phyloP scores from a whole-genome alignment of 1,140 invertebrate species.

The Drosophila pallidifrons region DNA sequence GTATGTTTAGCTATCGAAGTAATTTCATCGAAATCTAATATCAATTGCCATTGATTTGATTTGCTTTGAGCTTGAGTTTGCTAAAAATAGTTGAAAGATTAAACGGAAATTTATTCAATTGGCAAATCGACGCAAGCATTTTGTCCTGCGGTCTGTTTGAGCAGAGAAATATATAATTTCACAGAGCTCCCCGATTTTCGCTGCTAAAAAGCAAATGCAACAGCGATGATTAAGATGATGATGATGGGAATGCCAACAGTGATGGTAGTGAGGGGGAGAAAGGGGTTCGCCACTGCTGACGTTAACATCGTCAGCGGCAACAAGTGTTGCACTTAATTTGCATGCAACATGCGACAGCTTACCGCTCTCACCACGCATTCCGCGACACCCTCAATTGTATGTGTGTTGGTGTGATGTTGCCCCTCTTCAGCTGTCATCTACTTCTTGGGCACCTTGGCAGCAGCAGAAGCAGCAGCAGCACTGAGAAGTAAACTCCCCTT shows the following conservation, averaged over 20 bases:
- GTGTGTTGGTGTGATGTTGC: no score
- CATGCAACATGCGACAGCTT: slow-evolving; percentile 73
- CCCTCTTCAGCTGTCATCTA: not conserved
- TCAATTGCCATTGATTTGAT: not conserved
- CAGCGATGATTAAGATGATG: slow-evolving; percentile 15
- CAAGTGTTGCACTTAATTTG: slow-evolving; percentile 80
- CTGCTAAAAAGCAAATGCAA: not conserved
- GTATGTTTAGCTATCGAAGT: not conserved
- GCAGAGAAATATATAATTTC: slow-evolving; percentile 10
- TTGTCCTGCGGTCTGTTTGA: not conserved
- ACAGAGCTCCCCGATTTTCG: not conserved
- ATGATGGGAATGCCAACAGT: slow-evolving; percentile 3
- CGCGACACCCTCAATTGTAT: not conserved
- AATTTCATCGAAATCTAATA: not conserved
- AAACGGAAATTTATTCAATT: not conserved
- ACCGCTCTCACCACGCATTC: slow-evolving; percentile 14
- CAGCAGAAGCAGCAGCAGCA: no score
- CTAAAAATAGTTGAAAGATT: not conserved
- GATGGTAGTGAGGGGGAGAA: not conserved
- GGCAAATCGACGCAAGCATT: not conserved
- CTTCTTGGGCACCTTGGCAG: not conserved
- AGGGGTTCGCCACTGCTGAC: not conserved
- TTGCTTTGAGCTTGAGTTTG: not conserved
- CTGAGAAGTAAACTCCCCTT: slow-evolving; percentile 37
- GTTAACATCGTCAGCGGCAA: slow-evolving; percentile 42